phyloP scores from a whole-genome alignment of 2,113 vertebrate genomes.

The Martes martes region DNA sequence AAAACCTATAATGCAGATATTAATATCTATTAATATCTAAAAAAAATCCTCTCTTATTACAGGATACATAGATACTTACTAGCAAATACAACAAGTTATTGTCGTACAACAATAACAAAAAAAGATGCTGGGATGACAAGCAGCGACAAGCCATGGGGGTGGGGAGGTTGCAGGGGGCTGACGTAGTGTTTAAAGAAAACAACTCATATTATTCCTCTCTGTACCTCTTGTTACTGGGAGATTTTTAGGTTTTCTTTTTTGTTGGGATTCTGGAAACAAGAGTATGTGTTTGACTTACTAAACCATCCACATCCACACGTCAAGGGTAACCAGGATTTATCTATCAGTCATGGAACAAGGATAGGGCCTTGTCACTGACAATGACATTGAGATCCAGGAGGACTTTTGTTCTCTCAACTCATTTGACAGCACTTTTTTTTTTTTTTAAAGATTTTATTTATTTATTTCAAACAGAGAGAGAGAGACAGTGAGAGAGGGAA shows the following conservation, averaged over 20 bases:
- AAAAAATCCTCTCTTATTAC: neutral
- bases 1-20: neutral
- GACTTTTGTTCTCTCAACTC: neutral
- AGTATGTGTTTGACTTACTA: neutral
- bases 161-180: fast-evolving
- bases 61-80: neutral
- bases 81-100: neutral
- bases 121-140: neutral
- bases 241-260: neutral
- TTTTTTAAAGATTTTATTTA: too few species aligned
- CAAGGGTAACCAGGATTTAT: neutral
- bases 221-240: neutral
- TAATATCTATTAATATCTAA: neutral
- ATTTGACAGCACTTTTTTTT: neutral
- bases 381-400: neutral
- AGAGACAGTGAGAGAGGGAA: too few species aligned
- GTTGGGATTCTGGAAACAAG: neutral
- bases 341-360: neutral
- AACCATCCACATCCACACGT: neutral
- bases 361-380: neutral
- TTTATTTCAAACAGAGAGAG: too few species aligned
- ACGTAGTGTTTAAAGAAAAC: neutral
- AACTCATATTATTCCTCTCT: neutral
- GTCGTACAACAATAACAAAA: neutral
- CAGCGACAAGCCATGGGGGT: neutral